Evolutionary conservation across 2,113 vertebrate genomes (phyloP), one percentile per base, ranked within the genome.

Genomic region (Naja naja): DNA sequence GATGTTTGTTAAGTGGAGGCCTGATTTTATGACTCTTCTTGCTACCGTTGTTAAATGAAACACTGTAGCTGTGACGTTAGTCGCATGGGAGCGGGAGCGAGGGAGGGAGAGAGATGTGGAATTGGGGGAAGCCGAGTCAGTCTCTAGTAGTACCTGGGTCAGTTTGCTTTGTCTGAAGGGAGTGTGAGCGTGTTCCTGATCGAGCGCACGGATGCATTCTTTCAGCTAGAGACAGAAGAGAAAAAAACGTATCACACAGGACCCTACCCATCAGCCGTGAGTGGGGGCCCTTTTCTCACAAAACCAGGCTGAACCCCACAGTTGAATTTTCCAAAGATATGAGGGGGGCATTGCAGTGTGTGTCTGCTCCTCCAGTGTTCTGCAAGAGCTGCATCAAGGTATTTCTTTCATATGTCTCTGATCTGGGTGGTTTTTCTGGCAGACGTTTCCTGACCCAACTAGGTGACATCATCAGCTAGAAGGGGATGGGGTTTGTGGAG

Each of bases 151-250:
- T 98, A 98, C 99, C 99, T 99, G 99, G 87, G 98, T 99, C 87
- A 99, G 97, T 95, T 99, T 99, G 97, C 98, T 99, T 96, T 99
- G 99, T 95, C 99, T 97, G 97, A 99, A 99, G 85, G 99, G 99
- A 64, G 98, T 98, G 85, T 99, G 98, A 0, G 93, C 96, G 1
- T 98, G 98, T 20, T 98, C 98, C 96, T 98, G 98, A 97, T 99
- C 99, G 95, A 99, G 94, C 0, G 99, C 98, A 20, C 99, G 98
- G 93, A 99, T 99, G 93, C 99, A 99, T 95, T 99, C 99, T 96
- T 99, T 99, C 11, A 99, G 97, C 99, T 99, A 94, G 54, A 93
- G 6, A 88, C n/a, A 92, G 87, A 91, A 85, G 89, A 30, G 8
- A 49, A n/a, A 16, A 22, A 47, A 6, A 86, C 20, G 6, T 11